phyloP scores from a whole-genome alignment of 2,888 invertebrate species.

The Trachelus stipa region DNA sequence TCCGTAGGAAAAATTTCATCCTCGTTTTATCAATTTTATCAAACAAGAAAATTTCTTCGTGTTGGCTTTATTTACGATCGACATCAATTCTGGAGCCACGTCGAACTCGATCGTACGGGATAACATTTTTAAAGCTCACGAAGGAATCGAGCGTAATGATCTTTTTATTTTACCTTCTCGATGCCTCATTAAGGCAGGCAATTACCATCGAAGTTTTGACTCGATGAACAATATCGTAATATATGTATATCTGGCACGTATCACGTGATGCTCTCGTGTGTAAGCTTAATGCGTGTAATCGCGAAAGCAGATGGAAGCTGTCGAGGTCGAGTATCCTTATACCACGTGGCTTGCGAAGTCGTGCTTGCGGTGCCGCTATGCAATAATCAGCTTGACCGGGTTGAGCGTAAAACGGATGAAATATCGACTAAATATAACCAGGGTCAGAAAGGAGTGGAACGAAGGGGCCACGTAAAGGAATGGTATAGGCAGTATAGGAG shows the following conservation, averaged over 20 bases:
- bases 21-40: no score
- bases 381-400: conserved; percentile 53
- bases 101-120: not conserved
- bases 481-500: conserved; percentile 25
- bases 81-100: not conserved
- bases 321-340: not conserved
- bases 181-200: not conserved
- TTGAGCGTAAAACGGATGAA: conserved; percentile 55
- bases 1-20: not conserved
- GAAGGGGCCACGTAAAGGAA: conserved; percentile 33
- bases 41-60: not conserved
- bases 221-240: not conserved
- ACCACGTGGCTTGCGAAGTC: conserved; percentile 30
- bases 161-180: not conserved
- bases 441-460: conserved; percentile 46
- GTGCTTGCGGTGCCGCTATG: conserved; percentile 26
- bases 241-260: not conserved
- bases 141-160: not conserved
- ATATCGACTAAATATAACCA: conserved; percentile 59
- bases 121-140: not conserved
- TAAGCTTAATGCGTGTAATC: not conserved
- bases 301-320: not conserved
- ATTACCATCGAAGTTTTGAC: not conserved
- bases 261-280: not conserved
- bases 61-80: not conserved